These are phyloP conservation scores for Latheticus oryzae DNA, from an alignment of 2,888 invertebrate species.

Conservation along the genomic window DNA sequence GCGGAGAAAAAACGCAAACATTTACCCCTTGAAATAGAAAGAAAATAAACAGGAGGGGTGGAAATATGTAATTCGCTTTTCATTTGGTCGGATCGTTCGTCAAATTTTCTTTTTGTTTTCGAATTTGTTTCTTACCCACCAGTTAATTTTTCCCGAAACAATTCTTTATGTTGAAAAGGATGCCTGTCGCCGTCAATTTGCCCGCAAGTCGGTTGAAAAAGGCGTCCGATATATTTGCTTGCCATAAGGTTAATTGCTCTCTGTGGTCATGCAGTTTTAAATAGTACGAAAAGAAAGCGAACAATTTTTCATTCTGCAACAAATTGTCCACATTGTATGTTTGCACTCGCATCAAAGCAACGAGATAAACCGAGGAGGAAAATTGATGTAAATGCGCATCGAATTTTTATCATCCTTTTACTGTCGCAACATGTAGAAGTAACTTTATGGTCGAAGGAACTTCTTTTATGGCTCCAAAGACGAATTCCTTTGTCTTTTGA, in stretches of 20 bases:
- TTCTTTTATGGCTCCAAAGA: slow-evolving; percentile 61
- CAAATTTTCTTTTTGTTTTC: slow-evolving; percentile 47
- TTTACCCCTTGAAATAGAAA: slow-evolving; percentile 61
- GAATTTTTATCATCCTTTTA: slow-evolving; percentile 66
- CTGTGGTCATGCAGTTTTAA: slow-evolving; percentile 5
- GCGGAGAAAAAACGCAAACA: slow-evolving; percentile 57
- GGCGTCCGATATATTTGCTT: slow-evolving; percentile 15
- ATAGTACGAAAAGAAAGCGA: too few relatives aligned
- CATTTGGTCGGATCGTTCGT: slow-evolving; percentile 52
- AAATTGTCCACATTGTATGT: slow-evolving; percentile 47
- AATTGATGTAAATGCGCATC: slow-evolving; percentile 66
- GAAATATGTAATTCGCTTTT: slow-evolving; percentile 54
- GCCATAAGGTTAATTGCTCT: slow-evolving; percentile 17
- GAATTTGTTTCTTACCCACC: slow-evolving; percentile 28
- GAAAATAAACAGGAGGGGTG: slow-evolving; percentile 59
- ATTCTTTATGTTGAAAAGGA: slow-evolving; percentile 30
- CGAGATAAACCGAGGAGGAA: slow-evolving; percentile 56
- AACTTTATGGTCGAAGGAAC: slow-evolving; percentile 62
- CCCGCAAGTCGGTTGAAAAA: slow-evolving; percentile 12
- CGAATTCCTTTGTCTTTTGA: slow-evolving; percentile 60
- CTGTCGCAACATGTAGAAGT: slow-evolving; percentile 66
- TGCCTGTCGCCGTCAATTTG: slow-evolving; percentile 34
- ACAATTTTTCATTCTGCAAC: slow-evolving; percentile 27
- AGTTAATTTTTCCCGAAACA: slow-evolving; percentile 15
- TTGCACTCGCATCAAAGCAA: slow-evolving; percentile 51